Percentiles rank a stretch among this genome's conserved stretches.
Conservation (phyloP, 2,113 vertebrate species). For the Protobothrops mucrosquamatus region DNA sequence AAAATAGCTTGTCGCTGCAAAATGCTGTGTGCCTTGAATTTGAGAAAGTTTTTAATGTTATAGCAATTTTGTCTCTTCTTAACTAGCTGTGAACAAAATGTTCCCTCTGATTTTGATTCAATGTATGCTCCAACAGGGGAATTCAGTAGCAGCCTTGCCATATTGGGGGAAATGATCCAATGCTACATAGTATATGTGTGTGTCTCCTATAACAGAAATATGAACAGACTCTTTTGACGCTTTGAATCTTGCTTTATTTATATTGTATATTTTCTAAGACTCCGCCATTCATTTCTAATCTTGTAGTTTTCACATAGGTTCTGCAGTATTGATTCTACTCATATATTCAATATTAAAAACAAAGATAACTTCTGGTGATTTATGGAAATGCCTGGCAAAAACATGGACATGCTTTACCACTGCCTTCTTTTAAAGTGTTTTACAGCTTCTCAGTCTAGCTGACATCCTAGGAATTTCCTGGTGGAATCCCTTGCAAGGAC, state of each 20-base stretch:
- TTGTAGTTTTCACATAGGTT: not conserved
- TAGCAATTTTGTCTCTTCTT: not conserved
- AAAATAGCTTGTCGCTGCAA: not conserved
- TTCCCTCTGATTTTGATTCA: not conserved
- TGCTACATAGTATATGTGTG: not conserved
- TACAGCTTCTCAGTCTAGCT: not conserved
- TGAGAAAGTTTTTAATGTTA: not conserved
- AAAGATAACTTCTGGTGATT: not conserved
- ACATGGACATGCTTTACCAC: not conserved
- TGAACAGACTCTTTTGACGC: not conserved
- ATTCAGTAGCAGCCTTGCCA: not conserved
- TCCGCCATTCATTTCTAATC: not conserved
- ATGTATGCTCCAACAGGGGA: not conserved
- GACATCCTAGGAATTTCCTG: not conserved
- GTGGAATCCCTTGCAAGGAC: not conserved
- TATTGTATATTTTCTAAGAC: not conserved
- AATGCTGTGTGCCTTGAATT: not conserved
- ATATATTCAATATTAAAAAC: not conserved
- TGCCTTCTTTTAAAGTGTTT: not conserved
- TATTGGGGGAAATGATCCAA: not conserved
- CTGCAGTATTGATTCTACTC: not conserved
- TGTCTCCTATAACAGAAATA: not conserved
- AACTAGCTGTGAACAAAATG: not conserved
- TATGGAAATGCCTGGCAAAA: not conserved
- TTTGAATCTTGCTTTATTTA: not conserved